These are phyloP conservation scores for Coecobrya sp. DNA, from an alignment of 2,888 invertebrate species.

Conservation along the genomic window DNA sequence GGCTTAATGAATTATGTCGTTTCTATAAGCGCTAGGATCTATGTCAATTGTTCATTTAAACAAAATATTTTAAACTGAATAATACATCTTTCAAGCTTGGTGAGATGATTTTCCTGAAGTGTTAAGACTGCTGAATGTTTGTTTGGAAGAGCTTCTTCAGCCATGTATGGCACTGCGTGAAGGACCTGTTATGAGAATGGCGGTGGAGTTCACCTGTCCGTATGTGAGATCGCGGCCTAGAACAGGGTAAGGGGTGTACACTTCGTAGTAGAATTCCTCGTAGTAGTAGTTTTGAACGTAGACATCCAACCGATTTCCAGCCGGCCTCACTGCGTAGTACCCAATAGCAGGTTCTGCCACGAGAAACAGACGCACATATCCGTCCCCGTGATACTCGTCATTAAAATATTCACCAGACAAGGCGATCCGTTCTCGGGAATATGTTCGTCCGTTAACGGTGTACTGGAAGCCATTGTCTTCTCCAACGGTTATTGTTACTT, in stretches of 20 bases:
- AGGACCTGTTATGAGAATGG: constrained; percentile 81
- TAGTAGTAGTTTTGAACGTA: constrained; percentile 81
- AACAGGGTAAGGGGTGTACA: constrained; percentile 80
- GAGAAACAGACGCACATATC: constrained; percentile 79
- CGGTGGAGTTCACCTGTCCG: constrained; percentile 82
- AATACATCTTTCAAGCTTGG: background rate
- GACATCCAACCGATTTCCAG: constrained; percentile 75
- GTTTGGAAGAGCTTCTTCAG: background rate
- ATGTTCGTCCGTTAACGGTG: constrained; percentile 79
- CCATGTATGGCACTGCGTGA: constrained; percentile 77
- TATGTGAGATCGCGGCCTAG: constrained; percentile 77
- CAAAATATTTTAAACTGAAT: background rate
- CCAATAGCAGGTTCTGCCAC: constrained; percentile 77
- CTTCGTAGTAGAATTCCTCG: constrained; percentile 81
- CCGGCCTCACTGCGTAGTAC: constrained; percentile 80
- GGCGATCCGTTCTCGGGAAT: constrained; percentile 80
- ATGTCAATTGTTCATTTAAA: too few relatives aligned
- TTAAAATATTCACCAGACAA: constrained; percentile 85
- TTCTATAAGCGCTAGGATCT: too few relatives aligned
- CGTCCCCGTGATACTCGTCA: constrained; percentile 74
- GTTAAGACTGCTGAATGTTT: background rate
- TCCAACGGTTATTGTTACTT: constrained; percentile 83
- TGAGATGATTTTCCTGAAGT: background rate
- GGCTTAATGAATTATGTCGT: too few relatives aligned
- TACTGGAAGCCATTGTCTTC: constrained; percentile 83